Evolutionary conservation across 2,888 invertebrate genomes (phyloP).

Genomic region (Slavum lentiscoides): DNA sequence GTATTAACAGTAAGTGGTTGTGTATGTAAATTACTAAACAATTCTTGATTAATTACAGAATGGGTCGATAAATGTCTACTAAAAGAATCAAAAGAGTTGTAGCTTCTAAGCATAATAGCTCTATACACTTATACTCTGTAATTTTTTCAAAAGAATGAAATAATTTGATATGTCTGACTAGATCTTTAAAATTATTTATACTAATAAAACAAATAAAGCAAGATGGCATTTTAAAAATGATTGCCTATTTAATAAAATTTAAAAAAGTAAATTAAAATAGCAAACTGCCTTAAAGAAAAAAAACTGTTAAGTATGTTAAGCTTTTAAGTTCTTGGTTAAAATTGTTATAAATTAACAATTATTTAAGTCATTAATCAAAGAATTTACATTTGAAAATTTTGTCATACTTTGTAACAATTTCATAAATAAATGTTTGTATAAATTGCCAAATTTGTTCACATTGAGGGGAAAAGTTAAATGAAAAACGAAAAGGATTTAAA

Average conservation of each 20-base stretch:
- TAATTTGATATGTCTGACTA: background rate
- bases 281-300: no score
- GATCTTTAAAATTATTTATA: background rate
- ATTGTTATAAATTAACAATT: no score
- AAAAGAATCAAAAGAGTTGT: background rate
- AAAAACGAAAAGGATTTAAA: constrained; percentile 1
- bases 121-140: background rate
- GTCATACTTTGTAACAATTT: no score
- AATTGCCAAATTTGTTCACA: constrained; percentile 1
- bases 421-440: no score
- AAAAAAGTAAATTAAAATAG: background rate
- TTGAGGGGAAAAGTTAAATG: background rate
- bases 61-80: background rate
- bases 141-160: background rate
- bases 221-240: background rate
- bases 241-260: background rate
- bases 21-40: background rate
- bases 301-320: no score
- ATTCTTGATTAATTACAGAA: background rate
- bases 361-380: no score
- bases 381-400: no score
- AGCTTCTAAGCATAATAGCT: background rate
- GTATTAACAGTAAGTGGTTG: background rate
- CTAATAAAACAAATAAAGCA: background rate
- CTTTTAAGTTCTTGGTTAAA: no score